Evolutionary conservation across 2,888 invertebrate species (phyloP), one percentile per base, ranked within the genome.

Genomic region (Agrypnus murinus): DNA sequence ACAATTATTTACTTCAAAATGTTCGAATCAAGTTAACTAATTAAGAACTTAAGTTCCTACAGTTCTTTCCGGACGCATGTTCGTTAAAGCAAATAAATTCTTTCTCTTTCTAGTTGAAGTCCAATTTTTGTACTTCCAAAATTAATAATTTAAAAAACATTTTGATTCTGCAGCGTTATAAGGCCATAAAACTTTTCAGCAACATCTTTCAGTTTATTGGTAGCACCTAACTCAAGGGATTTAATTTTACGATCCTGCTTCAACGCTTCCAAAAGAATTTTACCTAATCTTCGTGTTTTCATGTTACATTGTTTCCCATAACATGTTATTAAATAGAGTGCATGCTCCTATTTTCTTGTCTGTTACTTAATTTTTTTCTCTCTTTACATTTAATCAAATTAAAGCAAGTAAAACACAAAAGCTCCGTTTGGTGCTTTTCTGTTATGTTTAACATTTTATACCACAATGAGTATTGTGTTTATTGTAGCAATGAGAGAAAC

Each of bases 251-350:
- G 55, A 55, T 40, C 7, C 40, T 15, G n/a, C 15, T 19, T 58
- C 58, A 19, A 57, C 58, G 58, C 58, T n/a, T 58, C 40, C 25
- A 38, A 58, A 38, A 38, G 43, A 32, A 43, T 59, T 25, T 25
- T 25, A 25, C 25, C 25, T 59, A 59, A 45, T 59, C 59, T 59
- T 15, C 19, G 14, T 8, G 45, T 59, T 59, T 43, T 31, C 25
- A 45, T 25, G 9, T 19, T 59, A 31, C 59, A 59, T 45, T 59
- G 45, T 25, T 40, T 59, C 25, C 10, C 12, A 31, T 25, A 36
- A 38, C 25, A 25, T 25, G 59, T 60, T 60, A 60, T 60, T 60
- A 60, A 25, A 12, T 19, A 31, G 59, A 60, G 45, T 45, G 59
- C 59, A 45, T 14, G 19, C 15, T 46, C 19, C 3, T 46, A 12